Evolutionary conservation across 2,797 vertebrate species (phyloP).

Genomic region (Muscicapa striata): DNA sequence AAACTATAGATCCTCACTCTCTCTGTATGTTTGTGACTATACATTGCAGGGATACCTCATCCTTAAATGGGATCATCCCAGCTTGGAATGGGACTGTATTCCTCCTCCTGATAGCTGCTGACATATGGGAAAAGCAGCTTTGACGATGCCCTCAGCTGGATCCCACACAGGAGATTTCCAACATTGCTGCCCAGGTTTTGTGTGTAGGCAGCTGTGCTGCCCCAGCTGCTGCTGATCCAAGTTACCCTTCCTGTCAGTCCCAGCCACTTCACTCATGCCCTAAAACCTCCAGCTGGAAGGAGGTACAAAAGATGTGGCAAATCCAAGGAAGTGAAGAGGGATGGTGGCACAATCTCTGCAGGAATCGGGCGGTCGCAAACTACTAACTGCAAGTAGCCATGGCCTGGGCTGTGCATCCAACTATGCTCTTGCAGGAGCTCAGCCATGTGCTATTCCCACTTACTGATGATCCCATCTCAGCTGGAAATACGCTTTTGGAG

Average conservation of each 20-base stretch:
- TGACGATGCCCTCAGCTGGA: neutral
- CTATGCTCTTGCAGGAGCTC: neutral
- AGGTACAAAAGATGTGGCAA: neutral
- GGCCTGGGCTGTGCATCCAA: fast-evolving
- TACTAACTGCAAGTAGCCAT: neutral
- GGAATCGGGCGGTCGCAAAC: neutral
- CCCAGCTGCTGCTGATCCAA: neutral
- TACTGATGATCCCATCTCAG: neutral
- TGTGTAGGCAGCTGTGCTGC: neutral
- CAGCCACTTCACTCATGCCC: neutral
- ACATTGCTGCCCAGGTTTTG: neutral
- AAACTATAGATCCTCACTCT: neutral
- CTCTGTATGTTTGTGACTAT: fast-evolving
- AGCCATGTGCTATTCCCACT: neutral
- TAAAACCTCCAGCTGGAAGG: neutral
- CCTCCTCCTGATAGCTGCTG: neutral
- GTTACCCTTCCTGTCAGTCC: neutral
- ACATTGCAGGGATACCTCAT: neutral
- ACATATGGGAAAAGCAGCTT: neutral
- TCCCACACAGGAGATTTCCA: neutral
- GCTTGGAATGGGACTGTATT: neutral
- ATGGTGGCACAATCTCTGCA: neutral
- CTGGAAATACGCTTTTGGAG: neutral
- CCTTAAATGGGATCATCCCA: neutral
- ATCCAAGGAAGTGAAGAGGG: neutral